Evolutionary conservation across 2,797 vertebrate species (phyloP), one percentile per base, ranked within the genome.

Genomic region (Xiphophorus birchmanni): DNA sequence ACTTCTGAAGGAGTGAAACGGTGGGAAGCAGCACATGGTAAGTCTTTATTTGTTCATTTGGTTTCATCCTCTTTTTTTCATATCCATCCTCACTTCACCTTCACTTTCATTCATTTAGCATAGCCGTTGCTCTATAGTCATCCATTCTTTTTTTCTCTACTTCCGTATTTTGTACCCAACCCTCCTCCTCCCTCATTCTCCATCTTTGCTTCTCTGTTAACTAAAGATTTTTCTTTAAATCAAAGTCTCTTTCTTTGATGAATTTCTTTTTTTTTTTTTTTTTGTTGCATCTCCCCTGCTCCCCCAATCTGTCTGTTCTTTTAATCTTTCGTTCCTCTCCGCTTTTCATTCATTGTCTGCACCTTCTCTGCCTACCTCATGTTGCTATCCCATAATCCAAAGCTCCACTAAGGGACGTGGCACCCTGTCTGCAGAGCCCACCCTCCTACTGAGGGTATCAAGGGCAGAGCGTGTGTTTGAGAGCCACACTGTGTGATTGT

Each of bases 331-430:
- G 35, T 37, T 35, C 67, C 26, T 44, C 7, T 72, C 13, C 35
- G 11, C 63, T 72, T 56, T 17, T 8, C 26, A 13, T 52, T 67
- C 21, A 35, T 76, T 47, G 0, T 48, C 76, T 77, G 69, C 65
- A 50, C 58, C 74, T 58, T 63, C 44, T 79, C 76, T 74, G 77
- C 60, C 50, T 80, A 74, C 86, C 79, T 86, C 90, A 87, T 67
- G 81, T 86, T 90, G 90, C 87, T 86, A 87, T 92, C 82, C 91
- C 88, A 90, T 90, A 87, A 91, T 94, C 85, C 83, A 85, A 84
- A 84, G 79, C 87, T 90, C 82, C 81, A 85, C 82, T 77, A 81
- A 86, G 84, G 89, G 85, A 85, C 76, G 73, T 73, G 11, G 74
- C 82, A 84, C 88, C 87, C 84, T 86, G 75, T 84, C 75, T 82